Evolutionary conservation across 2,888 invertebrate species (phyloP), one percentile per base, ranked within the genome.

Genomic region (Hyposoter dolosus): DNA sequence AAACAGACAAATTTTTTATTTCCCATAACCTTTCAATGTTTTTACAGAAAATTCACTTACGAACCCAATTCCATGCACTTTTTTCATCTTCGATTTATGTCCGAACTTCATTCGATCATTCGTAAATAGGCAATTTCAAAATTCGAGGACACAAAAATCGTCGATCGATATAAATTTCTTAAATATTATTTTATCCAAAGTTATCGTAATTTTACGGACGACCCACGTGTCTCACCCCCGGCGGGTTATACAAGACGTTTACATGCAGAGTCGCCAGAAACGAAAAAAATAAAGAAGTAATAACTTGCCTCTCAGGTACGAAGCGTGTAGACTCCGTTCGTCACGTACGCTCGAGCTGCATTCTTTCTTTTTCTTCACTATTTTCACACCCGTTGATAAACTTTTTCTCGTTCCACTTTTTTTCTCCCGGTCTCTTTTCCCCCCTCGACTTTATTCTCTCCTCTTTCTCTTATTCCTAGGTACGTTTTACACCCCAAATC

Each of bases 291-390:
- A 12, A 40, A 53, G 50, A 63, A 68, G 63, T 50, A 71, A 65
- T n/a, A 68, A 88, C 91, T 90, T 74, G 90, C 91, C 91, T 89
- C 87, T 90, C 88, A 89, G 90, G 89, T 88, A 89, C 88, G 90
- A 89, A 90, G 90, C 90, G 90, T 89, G 89, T 86, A 81, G 85
- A 85, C 90, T 84, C 91, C 91, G 91, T 91, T 90, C 89, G 92
- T 92, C 92, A 92, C 92, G 91, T 92, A 88, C 88, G 88, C 88
- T 88, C 89, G 74, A 87, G 83, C 88, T 87, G 90, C 92, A 92
- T 92, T 88, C 89, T 91, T 87, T 85, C 87, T 85, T 74, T 87
- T 82, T 82, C 85, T 82, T 83, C 80, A 45, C 79, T 69, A 80
- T 85, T 82, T 78, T 78, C 82, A 83, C 86, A 71, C 69, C 56